Evolutionary conservation across 2,888 invertebrate genomes (phyloP), one percentile per base, ranked within the genome.

Genomic region (Mythimna pallens): DNA sequence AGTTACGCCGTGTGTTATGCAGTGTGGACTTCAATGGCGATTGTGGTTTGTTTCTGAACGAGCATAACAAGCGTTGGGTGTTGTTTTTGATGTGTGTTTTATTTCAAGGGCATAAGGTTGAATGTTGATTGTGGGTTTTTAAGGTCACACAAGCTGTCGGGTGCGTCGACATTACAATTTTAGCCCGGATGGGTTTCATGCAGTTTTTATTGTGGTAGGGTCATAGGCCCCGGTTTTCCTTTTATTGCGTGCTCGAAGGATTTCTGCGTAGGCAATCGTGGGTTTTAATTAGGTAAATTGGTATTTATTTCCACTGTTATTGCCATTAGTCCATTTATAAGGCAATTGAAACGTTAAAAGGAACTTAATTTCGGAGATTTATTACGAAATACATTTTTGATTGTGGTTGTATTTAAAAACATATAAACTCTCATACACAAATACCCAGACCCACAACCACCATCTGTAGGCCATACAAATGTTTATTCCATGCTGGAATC

Each of bases 181-280:
- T 95, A 95, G 95, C 93, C 92, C 92, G 95, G 93, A 94, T 93
- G 93, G 36, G 94, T 91, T 92, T 95, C 93, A 92, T 95, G 93
- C 92, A 93, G 92, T 95, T 95, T 94, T 96, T 96, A 94, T 96
- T 96, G 94, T 93, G 93, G 92, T 94, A 94, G 94, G 95, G 94
- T 95, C 94, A 94, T 92, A 93, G 90, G 91, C 91, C 92, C 87
- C 85, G 80, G 84, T 89, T 90, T 91, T 92, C 88, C 89, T 93
- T 91, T 93, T 92, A 87, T 92, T 93, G 89, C 87, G 84, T 84
- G 87, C 78, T 66, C 76, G 82, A 87, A 90, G 86, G 88, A 91
- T 90, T 90, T 92, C 90, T 90, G 89, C 89, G 89, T 89, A 90
- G 85, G 76, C 78, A 79, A 87, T 81, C 76, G 70, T 75, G 63